Percentiles rank a stretch among this genome's conserved stretches.
Evolutionary conservation across 2,113 vertebrate species (phyloP).

Genomic region (Calypte anna): DNA sequence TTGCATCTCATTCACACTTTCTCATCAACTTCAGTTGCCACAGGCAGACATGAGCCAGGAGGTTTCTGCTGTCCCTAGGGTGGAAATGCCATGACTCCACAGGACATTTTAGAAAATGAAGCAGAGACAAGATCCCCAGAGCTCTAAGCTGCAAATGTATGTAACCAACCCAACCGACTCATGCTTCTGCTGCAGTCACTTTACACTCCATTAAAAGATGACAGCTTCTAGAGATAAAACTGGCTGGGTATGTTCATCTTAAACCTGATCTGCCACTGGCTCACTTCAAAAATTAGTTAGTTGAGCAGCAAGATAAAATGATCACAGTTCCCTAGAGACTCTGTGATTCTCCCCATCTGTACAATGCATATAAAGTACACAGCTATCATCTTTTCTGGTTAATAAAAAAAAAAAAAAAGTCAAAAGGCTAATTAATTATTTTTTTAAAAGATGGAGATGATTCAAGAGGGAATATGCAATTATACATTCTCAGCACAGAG

Average conservation of each 20-base stretch:
- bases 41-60: not conserved
- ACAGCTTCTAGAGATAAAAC: constrained; percentile 1
- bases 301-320: not conserved
- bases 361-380: not conserved
- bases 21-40: not conserved
- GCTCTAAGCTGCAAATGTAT: not conserved
- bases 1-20: not conserved
- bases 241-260: not conserved
- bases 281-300: not conserved
- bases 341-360: not conserved
- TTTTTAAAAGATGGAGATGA: not conserved
- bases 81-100: not conserved
- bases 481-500: not conserved
- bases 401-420: not conserved
- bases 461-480: not conserved
- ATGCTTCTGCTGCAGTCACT: not conserved
- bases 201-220: not conserved
- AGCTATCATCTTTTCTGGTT: not conserved
- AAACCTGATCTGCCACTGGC: not conserved
- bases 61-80: not conserved
- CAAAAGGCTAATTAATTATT: constrained; percentile 18
- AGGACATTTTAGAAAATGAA: not conserved
- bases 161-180: not conserved
- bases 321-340: not conserved
- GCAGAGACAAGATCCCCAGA: not conserved